Percentiles rank a stretch among this genome's conserved stretches.
Conservation (phyloP, 2,888 invertebrate genomes). For the Tetragnatha montana region DNA sequence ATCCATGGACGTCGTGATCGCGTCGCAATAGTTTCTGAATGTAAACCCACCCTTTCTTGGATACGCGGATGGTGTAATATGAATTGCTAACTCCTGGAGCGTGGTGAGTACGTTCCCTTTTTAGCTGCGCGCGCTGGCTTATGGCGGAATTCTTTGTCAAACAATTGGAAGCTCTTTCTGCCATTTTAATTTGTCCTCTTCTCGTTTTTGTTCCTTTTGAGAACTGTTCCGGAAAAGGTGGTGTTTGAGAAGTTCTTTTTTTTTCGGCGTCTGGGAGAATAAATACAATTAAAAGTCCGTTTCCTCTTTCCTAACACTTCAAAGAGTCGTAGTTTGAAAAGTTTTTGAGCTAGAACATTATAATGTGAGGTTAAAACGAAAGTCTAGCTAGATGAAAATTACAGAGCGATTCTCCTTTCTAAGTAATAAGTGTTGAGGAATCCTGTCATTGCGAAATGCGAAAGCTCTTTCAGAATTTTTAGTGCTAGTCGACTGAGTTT, state of each 20-base stretch:
- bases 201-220: slow-evolving; percentile 2
- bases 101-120: slow-evolving; percentile 3
- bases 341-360: too few species aligned
- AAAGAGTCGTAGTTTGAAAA: too few species aligned
- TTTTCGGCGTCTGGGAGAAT: background rate
- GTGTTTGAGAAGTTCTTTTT: background rate
- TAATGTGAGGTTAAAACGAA: too few species aligned
- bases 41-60: too few species aligned
- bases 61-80: slow-evolving; percentile 46
- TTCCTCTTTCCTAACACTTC: background rate
- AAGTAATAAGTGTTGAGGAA: too few species aligned
- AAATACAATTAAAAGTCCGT: background rate
- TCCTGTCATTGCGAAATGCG: too few species aligned
- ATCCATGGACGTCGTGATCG: too few species aligned
- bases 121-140: background rate
- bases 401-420: too few species aligned
- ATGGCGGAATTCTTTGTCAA: slow-evolving; percentile 39
- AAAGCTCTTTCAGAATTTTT: too few species aligned
- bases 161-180: slow-evolving; percentile 42
- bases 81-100: slow-evolving; percentile 46
- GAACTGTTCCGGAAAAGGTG: background rate
- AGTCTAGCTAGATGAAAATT: too few species aligned
- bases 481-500: too few species aligned
- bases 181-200: slow-evolving; percentile 27
- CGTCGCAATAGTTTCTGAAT: too few species aligned